Percentiles rank a stretch among this genome's conserved stretches.
phyloP scores from a whole-genome alignment of 1,140 invertebrate genomes.

The Pseudomyrmex concolor region DNA sequence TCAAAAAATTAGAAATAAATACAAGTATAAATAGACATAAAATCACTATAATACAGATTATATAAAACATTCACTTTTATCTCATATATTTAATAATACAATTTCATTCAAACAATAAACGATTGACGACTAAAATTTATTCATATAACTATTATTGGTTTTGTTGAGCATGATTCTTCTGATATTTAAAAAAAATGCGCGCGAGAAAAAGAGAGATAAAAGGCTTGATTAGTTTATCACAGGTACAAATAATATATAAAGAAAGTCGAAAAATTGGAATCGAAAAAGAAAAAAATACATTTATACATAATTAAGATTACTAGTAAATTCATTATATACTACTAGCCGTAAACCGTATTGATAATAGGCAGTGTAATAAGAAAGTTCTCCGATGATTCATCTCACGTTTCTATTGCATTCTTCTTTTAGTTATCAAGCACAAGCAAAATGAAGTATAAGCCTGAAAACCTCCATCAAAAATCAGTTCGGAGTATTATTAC shows the following conservation, averaged over 20 bases:
- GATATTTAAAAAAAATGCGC: background rate
- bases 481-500: constrained; percentile 32
- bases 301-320: constrained; percentile 58
- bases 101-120: constrained; percentile 53
- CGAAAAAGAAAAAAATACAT: constrained; percentile 63
- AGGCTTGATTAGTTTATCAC: constrained; percentile 76
- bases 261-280: constrained; percentile 58
- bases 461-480: constrained; percentile 67
- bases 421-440: constrained; percentile 62
- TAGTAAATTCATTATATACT: constrained; percentile 65
- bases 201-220: constrained; percentile 44
- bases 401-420: constrained; percentile 70
- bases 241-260: constrained; percentile 75
- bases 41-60: constrained; percentile 84
- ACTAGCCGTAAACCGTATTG: constrained; percentile 68
- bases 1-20: constrained; percentile 83
- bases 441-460: constrained; percentile 67
- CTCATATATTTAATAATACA: constrained; percentile 64
- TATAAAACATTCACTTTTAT: constrained; percentile 82
- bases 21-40: constrained; percentile 82
- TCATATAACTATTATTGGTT: constrained; percentile 58
- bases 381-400: constrained; percentile 66
- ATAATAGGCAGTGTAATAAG: constrained; percentile 77
- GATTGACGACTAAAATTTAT: constrained; percentile 60
- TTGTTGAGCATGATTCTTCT: constrained; percentile 57